Base-by-base conservation (phyloP, 2,113 vertebrate genomes). In the Psilopsiagon aurifrons region DNA sequence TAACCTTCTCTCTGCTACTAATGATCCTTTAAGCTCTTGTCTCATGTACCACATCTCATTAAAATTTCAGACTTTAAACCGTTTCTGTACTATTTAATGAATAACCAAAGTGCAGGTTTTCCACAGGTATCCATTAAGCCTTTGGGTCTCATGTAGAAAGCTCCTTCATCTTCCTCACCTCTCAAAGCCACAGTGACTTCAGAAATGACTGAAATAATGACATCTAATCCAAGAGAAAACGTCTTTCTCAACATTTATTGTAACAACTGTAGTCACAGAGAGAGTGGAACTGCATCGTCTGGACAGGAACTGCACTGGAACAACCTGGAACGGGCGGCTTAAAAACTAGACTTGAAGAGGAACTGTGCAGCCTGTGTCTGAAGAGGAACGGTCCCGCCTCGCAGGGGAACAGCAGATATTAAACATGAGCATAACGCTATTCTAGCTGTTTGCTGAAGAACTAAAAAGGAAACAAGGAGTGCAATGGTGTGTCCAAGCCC, bases 161-260 rank as follows among this genome's bases (percentile, higher is more conserved):
- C 57, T 37, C 1, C 2, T 49, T 83, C 5, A 6, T 0, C 2
- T 41, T 74, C 52, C 28, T 80, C 28, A 44, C 12, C 33, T 62
- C 67, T 83, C 74, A 41, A 28, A 94, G 66, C 7, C 0, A 10
- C 23, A 12, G 1, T 1, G 6, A 47, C 68, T 85, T 67, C 67
- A 60, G 54, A 46, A 79, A 51, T 59, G 23, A 52, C 7, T 70
- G n/a, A 67, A 90, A 90, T 57, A 77, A 95, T 57, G 19, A 54
- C 64, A 83, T 88, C 11, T 23, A 13, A 77, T 29, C 9, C 33
- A 41, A 79, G 43, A 29, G 4, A 54, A 35, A 3, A 23, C 2
- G 13, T 17, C 62, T 67, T 84, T 31, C 10, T 18, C 6, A 47
- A 70, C 12, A 67, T 97, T 96, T 96, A 95, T 93, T 96, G n/a